phyloP scores from a whole-genome alignment of 2,797 vertebrate genomes.

The Synaphobranchus kaupii region DNA sequence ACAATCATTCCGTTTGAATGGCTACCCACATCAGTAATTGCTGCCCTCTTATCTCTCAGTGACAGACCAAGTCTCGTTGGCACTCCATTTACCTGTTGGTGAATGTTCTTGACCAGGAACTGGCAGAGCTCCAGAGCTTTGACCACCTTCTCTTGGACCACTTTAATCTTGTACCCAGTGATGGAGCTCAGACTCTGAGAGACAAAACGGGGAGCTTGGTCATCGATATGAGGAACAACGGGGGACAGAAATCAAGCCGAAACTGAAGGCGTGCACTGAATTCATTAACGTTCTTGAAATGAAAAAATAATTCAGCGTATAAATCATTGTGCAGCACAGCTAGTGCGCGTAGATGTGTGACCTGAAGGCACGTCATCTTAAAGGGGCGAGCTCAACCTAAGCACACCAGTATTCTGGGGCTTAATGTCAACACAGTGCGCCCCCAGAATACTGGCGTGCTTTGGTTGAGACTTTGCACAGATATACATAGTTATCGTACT shows the following conservation, averaged over 20 bases:
- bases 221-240: background rate
- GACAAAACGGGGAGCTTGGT: background rate
- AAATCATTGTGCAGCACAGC: no score
- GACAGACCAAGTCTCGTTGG: background rate
- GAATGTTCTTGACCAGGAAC: constrained; percentile 72
- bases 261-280: background rate
- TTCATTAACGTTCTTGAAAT: background rate
- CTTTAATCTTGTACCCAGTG: constrained; percentile 64
- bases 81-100: constrained; percentile 67
- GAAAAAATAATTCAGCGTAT: background rate
- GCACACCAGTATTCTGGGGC: no score
- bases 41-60: background rate
- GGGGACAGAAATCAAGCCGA: background rate
- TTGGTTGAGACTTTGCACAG: no score
- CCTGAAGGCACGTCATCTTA: no score
- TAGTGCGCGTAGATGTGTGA: no score
- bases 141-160: constrained; percentile 76
- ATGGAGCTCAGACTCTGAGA: constrained; percentile 61
- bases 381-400: no score
- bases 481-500: no score
- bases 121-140: constrained; percentile 79
- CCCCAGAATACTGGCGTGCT: no score
- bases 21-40: background rate
- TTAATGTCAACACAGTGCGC: no score
- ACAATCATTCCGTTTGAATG: background rate